Evolutionary conservation across 2,888 invertebrate genomes (phyloP).

Genomic region (Iselma pallidipennis): DNA sequence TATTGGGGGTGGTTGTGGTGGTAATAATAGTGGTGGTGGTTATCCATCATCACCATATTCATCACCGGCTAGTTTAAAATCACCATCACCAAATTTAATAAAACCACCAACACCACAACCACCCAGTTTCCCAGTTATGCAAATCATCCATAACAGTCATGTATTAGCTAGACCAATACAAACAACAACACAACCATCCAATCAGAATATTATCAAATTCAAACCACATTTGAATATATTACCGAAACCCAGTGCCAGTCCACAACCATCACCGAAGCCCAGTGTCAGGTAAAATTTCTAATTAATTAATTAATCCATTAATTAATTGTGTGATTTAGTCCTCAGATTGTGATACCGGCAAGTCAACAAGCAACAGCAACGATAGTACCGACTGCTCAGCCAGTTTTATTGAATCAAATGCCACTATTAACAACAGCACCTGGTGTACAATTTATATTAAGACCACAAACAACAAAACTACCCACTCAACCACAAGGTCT

Average conservation of each 20-base stretch:
- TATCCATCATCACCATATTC: conserved; percentile 53
- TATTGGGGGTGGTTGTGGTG: conserved; percentile 12
- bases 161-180: conserved; percentile 51
- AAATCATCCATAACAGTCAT: conserved; percentile 53
- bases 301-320: neutral
- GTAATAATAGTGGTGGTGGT: too few relatives aligned
- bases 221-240: conserved; percentile 56
- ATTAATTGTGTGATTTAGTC: conserved; percentile 37
- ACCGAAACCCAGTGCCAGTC: conserved; percentile 55
- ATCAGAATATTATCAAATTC: conserved; percentile 53
- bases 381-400: conserved; percentile 53
- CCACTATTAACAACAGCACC: conserved; percentile 59
- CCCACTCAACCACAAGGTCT: conserved; percentile 52
- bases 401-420: conserved; percentile 54
- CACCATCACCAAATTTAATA: conserved; percentile 47
- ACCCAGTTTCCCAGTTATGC: conserved; percentile 53
- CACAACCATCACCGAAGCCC: conserved; percentile 52
- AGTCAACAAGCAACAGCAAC: conserved; percentile 48
- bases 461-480: conserved; percentile 64
- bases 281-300: conserved; percentile 54
- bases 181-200: conserved; percentile 15
- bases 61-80: conserved; percentile 53
- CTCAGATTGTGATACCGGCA: conserved; percentile 53
- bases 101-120: conserved; percentile 54
- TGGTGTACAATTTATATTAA: conserved; percentile 71